A percentile compares a stretch with the other conserved stretches of the same genome.
Evolutionary conservation across 2,113 vertebrate species (phyloP).

Genomic region (Chionodraco myersi): DNA sequence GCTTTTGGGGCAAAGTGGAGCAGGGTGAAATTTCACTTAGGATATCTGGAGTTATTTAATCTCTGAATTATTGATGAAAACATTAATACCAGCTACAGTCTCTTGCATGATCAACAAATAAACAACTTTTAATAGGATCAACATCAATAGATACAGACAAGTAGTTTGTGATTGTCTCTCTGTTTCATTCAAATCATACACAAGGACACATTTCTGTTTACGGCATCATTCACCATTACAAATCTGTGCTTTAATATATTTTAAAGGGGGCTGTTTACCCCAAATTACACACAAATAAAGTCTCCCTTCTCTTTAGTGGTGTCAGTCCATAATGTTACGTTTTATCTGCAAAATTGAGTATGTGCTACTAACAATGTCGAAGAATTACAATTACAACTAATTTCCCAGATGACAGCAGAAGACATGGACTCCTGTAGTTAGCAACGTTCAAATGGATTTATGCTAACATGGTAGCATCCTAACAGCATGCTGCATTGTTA

Average conservation of each 20-base stretch:
- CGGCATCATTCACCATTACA: neutral
- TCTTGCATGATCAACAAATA: neutral
- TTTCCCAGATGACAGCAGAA: neutral
- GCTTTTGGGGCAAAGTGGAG: neutral
- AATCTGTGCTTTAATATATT: neutral
- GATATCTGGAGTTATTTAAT: neutral
- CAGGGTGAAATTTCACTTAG: neutral
- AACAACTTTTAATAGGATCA: neutral
- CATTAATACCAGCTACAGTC: neutral
- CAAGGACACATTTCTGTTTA: neutral
- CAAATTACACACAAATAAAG: neutral
- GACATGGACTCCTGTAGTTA: neutral
- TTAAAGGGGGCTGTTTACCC: neutral
- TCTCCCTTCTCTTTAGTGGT: no score
- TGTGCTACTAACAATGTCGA: neutral
- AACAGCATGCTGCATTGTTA: neutral
- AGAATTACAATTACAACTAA: neutral
- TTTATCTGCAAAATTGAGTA: no score
- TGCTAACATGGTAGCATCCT: neutral
- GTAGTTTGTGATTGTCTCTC: neutral
- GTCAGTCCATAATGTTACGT: no score
- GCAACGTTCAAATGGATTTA: no score
- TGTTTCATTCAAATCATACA: neutral
- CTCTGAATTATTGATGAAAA: conserved; percentile 25
- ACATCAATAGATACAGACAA: neutral